These are phyloP conservation scores for Cryptophagus acutangulus DNA, from an alignment of 2,888 invertebrate genomes.

Conservation along the genomic window DNA sequence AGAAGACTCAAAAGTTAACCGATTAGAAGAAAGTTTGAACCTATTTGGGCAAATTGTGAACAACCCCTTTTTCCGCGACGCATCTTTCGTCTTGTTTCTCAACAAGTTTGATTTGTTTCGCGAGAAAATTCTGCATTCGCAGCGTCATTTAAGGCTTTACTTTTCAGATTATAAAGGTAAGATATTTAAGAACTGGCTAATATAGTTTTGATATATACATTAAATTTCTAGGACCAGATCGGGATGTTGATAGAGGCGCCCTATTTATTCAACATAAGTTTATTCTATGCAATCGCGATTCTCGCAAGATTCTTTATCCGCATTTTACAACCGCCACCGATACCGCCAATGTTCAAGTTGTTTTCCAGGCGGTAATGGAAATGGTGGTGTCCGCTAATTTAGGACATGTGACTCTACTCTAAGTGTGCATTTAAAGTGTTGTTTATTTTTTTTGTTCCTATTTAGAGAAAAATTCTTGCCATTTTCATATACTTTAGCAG, in stretches of 20 bases:
- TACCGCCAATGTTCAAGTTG: constrained; percentile 61
- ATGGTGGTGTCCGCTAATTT: constrained; percentile 60
- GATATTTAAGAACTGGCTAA: too few species aligned
- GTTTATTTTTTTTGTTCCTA: too few species aligned
- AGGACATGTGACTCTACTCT: constrained; percentile 53
- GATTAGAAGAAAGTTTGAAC: constrained; percentile 59
- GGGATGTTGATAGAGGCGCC: constrained; percentile 59
- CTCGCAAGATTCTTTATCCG: constrained; percentile 57
- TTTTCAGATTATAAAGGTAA: constrained; percentile 57
- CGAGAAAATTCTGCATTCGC: constrained; percentile 60
- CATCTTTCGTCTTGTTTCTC: constrained; percentile 59
- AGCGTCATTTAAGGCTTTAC: constrained; percentile 56
- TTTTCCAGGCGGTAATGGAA: constrained; percentile 63
- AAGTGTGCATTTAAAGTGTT: too few species aligned
- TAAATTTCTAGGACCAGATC: constrained; percentile 52
- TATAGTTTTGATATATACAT: constrained; percentile 5
- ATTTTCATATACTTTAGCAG: background rate
- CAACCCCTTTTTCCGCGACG: constrained; percentile 59
- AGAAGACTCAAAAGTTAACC: constrained; percentile 58
- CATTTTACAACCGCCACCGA: constrained; percentile 66
- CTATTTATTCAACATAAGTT: constrained; percentile 60
- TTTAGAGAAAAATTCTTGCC: background rate
- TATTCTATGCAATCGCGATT: constrained; percentile 53
- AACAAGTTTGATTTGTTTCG: constrained; percentile 63
- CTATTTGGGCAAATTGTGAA: constrained; percentile 61